Base-by-base conservation (phyloP, 1,140 invertebrate genomes). In the Ceratosolen solmsi region DNA sequence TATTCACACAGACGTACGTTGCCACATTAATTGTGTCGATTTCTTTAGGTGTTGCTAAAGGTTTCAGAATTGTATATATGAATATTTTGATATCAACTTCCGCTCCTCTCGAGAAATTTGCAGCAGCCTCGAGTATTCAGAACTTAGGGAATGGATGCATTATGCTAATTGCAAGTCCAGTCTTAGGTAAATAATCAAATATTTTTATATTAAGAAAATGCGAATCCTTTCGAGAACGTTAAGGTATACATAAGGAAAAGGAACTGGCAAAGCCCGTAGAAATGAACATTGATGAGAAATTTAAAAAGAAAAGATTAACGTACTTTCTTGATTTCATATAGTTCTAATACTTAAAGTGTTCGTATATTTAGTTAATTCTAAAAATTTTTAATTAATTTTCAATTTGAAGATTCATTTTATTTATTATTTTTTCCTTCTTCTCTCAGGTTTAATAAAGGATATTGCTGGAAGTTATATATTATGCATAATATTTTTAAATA, bases 21-120 rank as follows among this genome's bases (percentile, higher is more conserved):
- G 8, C 56, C 13, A 71, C 87, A 8, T 27, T 89, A 13, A 33
- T 83, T 17, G 84, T 90, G n/a, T 83, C 86, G 0, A 33, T 88
- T 38, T 85, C 84, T 27, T 75, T 95, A 51, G 95, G 95, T 11
- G 89, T 95, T 2, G 93, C 94, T 46, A 96, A 95, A 89, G 95
- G 94, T 0, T 89, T 95, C 25, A 91, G 94, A 77, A 94, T 94
- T 58, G 94, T 95, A 0, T 95, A 94, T 85, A 94, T 94, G 87
- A 92, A 93, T 7, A 88, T 95, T 5, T 93, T 95, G 7, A 94
- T 95, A 82, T 94, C 95, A 2, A 94, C 92, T 86, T 93, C 95
- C 85, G 94, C 95, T 17, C 91, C 93, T 0, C 92, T 94, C 11
- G 93, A 95, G 81, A 92, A 92, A 84, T 92, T 95, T 51, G 92